Conservation (phyloP, 2,797 vertebrate genomes). For the Myotis vivesi region DNA sequence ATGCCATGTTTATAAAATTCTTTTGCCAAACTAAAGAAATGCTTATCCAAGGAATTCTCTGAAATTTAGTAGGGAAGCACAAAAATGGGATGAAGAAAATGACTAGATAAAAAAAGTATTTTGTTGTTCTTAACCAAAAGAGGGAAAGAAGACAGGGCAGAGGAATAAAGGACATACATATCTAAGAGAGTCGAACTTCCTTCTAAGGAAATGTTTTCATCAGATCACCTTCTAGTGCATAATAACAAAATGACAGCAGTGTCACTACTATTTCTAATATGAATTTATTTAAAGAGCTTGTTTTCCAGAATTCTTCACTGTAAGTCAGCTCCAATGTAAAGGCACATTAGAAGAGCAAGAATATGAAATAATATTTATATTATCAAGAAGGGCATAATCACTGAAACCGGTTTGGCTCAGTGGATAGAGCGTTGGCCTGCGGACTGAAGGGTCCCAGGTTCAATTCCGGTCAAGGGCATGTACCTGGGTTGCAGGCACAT, state of each 20-base stretch:
- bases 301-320: constrained; percentile 24
- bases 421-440: too few relatives aligned
- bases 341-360: constrained; percentile 25
- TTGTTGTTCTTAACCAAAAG: constrained; percentile 14
- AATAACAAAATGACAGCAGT: constrained; percentile 38
- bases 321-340: constrained; percentile 37
- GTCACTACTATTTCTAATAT: constrained; percentile 20
- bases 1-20: constrained; percentile 45
- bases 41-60: not conserved
- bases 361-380: constrained; percentile 13
- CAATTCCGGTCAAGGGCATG: too few relatives aligned
- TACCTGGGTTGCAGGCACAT: too few relatives aligned
- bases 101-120: not conserved
- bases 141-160: not conserved
- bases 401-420: too few relatives aligned
- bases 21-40: constrained; percentile 14
- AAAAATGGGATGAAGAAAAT: not conserved
- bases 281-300: constrained; percentile 36
- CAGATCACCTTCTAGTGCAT: not conserved
- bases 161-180: not conserved
- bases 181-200: not conserved
- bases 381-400: not conserved
- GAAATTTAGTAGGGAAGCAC: not conserved
- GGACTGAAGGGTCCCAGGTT: too few relatives aligned
- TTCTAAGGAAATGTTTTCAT: constrained; percentile 45